Conservation (phyloP, 2,888 invertebrate genomes). For the Xanthorhoe spadicearia region DNA sequence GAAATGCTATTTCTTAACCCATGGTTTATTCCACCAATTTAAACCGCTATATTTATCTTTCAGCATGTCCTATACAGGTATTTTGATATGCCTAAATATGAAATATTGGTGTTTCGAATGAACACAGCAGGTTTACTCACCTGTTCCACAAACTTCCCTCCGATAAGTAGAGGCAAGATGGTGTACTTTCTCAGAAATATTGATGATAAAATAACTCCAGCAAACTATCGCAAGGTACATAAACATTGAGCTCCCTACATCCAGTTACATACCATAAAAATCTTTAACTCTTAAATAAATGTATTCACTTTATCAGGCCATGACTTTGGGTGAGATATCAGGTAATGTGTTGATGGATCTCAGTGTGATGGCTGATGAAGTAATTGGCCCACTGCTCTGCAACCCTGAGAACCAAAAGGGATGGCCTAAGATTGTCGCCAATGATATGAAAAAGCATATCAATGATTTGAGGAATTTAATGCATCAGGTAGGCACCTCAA, state of each 20-base stretch:
- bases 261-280: too few relatives aligned
- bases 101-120: constrained; percentile 85
- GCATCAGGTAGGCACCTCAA: constrained; percentile 83
- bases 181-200: constrained; percentile 91
- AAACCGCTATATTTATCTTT: constrained; percentile 30
- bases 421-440: constrained; percentile 90
- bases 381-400: constrained; percentile 89
- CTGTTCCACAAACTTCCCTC: constrained; percentile 86
- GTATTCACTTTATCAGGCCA: constrained; percentile 57
- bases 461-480: constrained; percentile 88
- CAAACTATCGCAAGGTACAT: constrained; percentile 78
- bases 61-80: constrained; percentile 73
- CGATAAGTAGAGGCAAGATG: constrained; percentile 86
- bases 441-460: constrained; percentile 89
- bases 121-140: constrained; percentile 86
- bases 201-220: constrained; percentile 85
- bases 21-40: neutral
- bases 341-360: constrained; percentile 89
- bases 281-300: too few relatives aligned
- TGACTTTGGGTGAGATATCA: constrained; percentile 90
- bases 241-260: too few relatives aligned
- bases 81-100: constrained; percentile 70
- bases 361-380: constrained; percentile 88
- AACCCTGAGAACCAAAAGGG: constrained; percentile 88
- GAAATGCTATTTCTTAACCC: neutral